Evolutionary conservation across 2,888 invertebrate genomes (phyloP).

Genomic region (Quadriops clusia): DNA sequence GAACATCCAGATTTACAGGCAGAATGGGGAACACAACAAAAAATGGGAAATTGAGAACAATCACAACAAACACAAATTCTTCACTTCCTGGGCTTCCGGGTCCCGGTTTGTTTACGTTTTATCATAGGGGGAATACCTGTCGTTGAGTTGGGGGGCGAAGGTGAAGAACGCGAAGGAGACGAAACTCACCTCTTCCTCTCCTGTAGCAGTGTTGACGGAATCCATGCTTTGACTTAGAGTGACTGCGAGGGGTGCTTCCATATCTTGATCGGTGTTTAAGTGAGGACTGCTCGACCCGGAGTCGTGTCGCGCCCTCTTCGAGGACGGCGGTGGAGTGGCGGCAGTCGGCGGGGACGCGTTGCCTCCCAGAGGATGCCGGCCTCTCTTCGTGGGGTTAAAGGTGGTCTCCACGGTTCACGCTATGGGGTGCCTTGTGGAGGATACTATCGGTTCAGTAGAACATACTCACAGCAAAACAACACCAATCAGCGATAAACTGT

Average conservation of each 20-base stretch:
- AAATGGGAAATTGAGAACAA: no score
- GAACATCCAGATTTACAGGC: no score
- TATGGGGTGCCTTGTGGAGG: constrained; percentile 18
- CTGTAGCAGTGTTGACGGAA: constrained; percentile 88
- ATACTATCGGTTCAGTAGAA: constrained; percentile 8
- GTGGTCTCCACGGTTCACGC: constrained; percentile 37
- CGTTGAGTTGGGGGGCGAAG: no score
- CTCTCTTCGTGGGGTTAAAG: constrained; percentile 37
- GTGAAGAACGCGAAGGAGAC: no score
- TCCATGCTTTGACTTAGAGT: constrained; percentile 95
- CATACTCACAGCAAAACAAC: no score
- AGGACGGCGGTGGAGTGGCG: constrained; percentile 32
- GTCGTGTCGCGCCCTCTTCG: constrained; percentile 35
- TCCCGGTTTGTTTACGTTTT: no score
- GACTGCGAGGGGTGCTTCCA: constrained; percentile 58
- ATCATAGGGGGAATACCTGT: no score
- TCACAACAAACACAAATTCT: no score
- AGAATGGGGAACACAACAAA: no score
- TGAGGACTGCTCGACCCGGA: constrained; percentile 27
- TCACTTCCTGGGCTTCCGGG: no score
- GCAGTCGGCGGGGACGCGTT: constrained; percentile 33
- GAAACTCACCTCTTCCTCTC: constrained; percentile 91
- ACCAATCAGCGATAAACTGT: no score
- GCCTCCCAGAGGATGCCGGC: constrained; percentile 37
- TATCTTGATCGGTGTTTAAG: constrained; percentile 38